A percentile compares a stretch with the other conserved stretches of the same genome.
Evolutionary conservation across 2,797 vertebrate genomes (phyloP).

Genomic region (Hyperoplus immaculatus): DNA sequence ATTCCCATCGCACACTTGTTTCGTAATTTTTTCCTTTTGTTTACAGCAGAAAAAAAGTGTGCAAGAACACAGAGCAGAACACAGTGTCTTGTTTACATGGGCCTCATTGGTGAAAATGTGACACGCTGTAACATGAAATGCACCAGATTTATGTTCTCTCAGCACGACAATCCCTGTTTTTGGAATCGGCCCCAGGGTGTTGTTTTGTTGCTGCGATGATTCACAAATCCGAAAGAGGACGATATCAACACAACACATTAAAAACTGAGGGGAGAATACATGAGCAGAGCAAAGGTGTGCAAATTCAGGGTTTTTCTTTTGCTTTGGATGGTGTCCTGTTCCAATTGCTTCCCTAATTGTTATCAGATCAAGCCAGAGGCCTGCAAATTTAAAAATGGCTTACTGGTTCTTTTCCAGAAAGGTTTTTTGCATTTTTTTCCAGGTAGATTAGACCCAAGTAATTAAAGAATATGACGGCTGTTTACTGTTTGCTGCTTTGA

Average conservation of each 20-base stretch:
- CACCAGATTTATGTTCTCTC: slow-evolving; percentile 33
- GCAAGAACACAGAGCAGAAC: neutral
- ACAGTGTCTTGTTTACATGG: slow-evolving; percentile 9
- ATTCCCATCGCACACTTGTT: slow-evolving; percentile 16
- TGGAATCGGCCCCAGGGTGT: slow-evolving; percentile 27
- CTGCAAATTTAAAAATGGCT: slow-evolving; percentile 39
- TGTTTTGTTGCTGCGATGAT: slow-evolving; percentile 47
- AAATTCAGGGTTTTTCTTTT: slow-evolving; percentile 17
- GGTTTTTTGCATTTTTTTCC: slow-evolving; percentile 23
- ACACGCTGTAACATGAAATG: slow-evolving; percentile 22
- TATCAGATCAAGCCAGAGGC: slow-evolving; percentile 31
- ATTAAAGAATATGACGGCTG: slow-evolving; percentile 32
- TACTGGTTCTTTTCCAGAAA: slow-evolving; percentile 27
- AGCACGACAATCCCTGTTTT: slow-evolving; percentile 7
- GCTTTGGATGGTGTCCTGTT: slow-evolving; percentile 16
- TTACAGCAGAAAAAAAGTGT: neutral
- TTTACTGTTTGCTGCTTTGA: slow-evolving; percentile 22
- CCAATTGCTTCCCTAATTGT: slow-evolving; percentile 23
- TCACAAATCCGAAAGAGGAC: slow-evolving; percentile 46
- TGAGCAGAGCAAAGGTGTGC: slow-evolving; percentile 51
- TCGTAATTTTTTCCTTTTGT: slow-evolving; percentile 17
- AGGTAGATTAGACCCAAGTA: slow-evolving; percentile 26
- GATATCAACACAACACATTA: slow-evolving; percentile 55
- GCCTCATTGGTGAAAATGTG: slow-evolving; percentile 25
- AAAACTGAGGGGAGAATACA: slow-evolving; percentile 30